phyloP scores from a whole-genome alignment of 64 coral and sea anemone species.

The Montipora efflorescens region DNA sequence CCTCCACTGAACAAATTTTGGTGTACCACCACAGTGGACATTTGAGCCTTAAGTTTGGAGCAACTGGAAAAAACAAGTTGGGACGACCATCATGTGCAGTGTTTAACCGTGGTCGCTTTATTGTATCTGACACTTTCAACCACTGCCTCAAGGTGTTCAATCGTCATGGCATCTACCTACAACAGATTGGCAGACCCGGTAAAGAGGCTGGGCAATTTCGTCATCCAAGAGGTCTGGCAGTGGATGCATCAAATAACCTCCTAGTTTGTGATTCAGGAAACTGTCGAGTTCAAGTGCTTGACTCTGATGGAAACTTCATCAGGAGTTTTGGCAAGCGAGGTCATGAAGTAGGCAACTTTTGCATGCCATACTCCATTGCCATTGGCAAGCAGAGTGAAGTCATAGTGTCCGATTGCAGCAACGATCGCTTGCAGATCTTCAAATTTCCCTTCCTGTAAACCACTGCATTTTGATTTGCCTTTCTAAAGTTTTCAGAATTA shows the following conservation, averaged over 20 bases:
- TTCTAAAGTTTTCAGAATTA: no score
- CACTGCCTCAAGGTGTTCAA: constrained; percentile 75
- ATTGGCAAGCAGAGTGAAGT: constrained; percentile 14
- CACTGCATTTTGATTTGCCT: not conserved
- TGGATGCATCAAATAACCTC: constrained; percentile 61
- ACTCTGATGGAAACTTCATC: constrained; percentile 72
- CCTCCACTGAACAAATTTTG: constrained; percentile 36
- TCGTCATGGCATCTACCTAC: constrained; percentile 47
- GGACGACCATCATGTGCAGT: constrained; percentile 62
- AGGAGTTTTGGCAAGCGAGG: constrained; percentile 58
- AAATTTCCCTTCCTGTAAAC: constrained; percentile 5
- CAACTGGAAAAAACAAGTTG: constrained; percentile 21
- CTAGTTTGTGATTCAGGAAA: constrained; percentile 73
- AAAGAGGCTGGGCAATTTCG: constrained; percentile 62
- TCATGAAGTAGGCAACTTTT: constrained; percentile 43
- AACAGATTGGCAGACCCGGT: constrained; percentile 61
- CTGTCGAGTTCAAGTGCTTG: constrained; percentile 64
- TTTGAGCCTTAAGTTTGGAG: constrained; percentile 71
- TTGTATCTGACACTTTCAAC: constrained; percentile 76
- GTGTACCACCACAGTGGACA: constrained; percentile 68
- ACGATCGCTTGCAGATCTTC: constrained; percentile 62
- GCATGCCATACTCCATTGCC: constrained; percentile 53
- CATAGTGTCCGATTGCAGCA: constrained; percentile 65
- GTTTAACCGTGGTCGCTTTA: constrained; percentile 62
- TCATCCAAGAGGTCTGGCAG: constrained; percentile 53